Evolutionary conservation across 2,113 vertebrate species (phyloP).

Genomic region (Empidonax alnorum): DNA sequence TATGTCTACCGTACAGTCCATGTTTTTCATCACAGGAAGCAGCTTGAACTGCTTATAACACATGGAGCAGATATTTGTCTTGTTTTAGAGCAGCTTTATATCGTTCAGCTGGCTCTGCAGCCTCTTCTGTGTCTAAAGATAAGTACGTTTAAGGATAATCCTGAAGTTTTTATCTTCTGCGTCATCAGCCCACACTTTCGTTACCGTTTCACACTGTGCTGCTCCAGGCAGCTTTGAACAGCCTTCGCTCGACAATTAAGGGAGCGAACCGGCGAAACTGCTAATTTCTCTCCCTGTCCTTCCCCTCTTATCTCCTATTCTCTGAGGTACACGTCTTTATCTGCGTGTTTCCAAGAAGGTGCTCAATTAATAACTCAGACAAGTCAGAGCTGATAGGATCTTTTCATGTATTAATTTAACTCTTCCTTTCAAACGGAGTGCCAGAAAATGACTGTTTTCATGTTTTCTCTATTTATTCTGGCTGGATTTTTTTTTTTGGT

Average conservation of each 20-base stretch:
- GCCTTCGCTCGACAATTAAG: conserved; percentile 12
- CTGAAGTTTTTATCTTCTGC: conserved; percentile 46
- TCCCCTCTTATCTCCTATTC: conserved; percentile 56
- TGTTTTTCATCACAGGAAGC: conserved; percentile 72
- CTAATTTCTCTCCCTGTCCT: conserved; percentile 57
- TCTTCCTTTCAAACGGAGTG: conserved; percentile 44
- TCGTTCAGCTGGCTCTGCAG: conserved; percentile 47
- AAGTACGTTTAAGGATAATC: conserved; percentile 44
- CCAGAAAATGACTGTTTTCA: conserved; percentile 46
- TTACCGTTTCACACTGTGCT: background rate
- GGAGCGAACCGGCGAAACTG: conserved; percentile 27
- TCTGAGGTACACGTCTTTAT: conserved; percentile 64
- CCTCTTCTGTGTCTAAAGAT: conserved; percentile 37
- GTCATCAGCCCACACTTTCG: conserved; percentile 5
- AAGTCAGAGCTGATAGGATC: conserved; percentile 62
- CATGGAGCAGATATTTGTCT: conserved; percentile 62
- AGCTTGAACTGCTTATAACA: conserved; percentile 67
- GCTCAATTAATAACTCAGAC: conserved; percentile 68
- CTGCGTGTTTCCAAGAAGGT: conserved; percentile 66
- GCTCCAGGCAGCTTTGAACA: conserved; percentile 53
- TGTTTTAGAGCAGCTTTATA: conserved; percentile 58
- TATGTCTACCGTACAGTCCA: conserved; percentile 28
- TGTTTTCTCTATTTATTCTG: conserved; percentile 55
- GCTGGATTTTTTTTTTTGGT: background rate
- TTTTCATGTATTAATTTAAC: conserved; percentile 68